Evolutionary conservation across 2,113 vertebrate species (phyloP).

Genomic region (Manacus vitellinus): DNA sequence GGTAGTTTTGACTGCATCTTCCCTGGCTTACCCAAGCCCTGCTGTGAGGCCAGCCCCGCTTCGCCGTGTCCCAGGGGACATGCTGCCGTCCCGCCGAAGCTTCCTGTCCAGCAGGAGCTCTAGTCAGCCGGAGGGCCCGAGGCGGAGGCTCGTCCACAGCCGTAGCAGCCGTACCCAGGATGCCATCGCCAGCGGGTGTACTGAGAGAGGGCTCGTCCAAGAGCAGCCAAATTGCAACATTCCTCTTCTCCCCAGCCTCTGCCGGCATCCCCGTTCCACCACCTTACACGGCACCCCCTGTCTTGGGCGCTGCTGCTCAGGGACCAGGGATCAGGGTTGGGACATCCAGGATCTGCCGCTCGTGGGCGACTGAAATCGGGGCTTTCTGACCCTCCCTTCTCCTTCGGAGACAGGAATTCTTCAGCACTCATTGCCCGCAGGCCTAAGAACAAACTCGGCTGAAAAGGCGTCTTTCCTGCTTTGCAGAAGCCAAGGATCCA

Average conservation of each 20-base stretch:
- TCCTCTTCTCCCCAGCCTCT: slow-evolving; percentile 66
- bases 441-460: background rate
- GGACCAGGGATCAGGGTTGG: slow-evolving; percentile 68
- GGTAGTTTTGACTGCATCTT: slow-evolving; percentile 63
- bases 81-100: slow-evolving; percentile 53
- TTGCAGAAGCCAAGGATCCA: slow-evolving; percentile 4
- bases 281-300: slow-evolving; percentile 29
- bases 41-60: slow-evolving; percentile 75
- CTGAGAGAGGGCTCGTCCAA: slow-evolving; percentile 64
- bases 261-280: background rate
- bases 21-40: slow-evolving; percentile 78
- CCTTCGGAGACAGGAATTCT: background rate
- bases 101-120: slow-evolving; percentile 63
- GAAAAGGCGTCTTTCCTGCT: slow-evolving; percentile 24
- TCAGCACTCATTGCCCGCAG: background rate
- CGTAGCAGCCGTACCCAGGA: slow-evolving; percentile 62
- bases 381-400: slow-evolving; percentile 83
- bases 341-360: slow-evolving; percentile 74
- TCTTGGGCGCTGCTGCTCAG: slow-evolving; percentile 41
- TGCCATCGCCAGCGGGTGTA: slow-evolving; percentile 7
- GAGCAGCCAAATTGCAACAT: slow-evolving; percentile 70
- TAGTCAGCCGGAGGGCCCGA: slow-evolving; percentile 69
- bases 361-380: slow-evolving; percentile 89
- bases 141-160: slow-evolving; percentile 56
- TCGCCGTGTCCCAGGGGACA: slow-evolving; percentile 58